Evolutionary conservation across 2,113 vertebrate species (phyloP).

Genomic region (Cathartes aura): DNA sequence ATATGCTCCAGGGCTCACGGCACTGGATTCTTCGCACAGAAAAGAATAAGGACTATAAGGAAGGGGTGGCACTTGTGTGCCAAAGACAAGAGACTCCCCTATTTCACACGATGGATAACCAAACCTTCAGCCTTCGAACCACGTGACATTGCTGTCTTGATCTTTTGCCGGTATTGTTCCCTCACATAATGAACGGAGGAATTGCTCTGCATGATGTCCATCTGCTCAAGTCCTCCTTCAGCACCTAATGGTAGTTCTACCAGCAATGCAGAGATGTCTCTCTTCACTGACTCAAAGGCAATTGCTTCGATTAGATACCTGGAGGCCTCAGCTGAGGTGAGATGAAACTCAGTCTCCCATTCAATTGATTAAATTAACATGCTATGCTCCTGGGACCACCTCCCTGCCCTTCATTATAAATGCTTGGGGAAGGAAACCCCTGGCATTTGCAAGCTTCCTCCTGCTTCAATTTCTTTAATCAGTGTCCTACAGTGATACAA

Average conservation of each 20-base stretch:
- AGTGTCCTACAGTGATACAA: not conserved
- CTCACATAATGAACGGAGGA: not conserved
- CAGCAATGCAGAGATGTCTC: not conserved
- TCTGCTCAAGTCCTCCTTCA: not conserved
- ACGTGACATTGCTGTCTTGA: not conserved
- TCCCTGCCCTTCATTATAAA: not conserved
- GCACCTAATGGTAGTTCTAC: not conserved
- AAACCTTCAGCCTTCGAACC: not conserved
- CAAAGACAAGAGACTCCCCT: not conserved
- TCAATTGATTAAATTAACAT: not conserved
- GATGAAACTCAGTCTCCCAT: not conserved
- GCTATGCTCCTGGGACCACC: not conserved
- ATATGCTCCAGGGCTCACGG: rapidly evolving
- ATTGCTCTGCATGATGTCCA: not conserved
- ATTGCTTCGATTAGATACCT: not conserved
- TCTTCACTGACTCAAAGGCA: not conserved
- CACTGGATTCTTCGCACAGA: not conserved
- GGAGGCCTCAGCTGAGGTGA: not conserved
- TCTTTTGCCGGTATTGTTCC: not conserved
- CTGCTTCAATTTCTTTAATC: not conserved
- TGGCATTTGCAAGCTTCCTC: not conserved
- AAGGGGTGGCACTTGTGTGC: not conserved
- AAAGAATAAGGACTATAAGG: not conserved
- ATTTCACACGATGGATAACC: rapidly evolving
- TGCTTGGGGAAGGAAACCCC: not conserved